Evolutionary conservation across 2,888 invertebrate genomes (phyloP).

Genomic region (Congeria kusceri): DNA sequence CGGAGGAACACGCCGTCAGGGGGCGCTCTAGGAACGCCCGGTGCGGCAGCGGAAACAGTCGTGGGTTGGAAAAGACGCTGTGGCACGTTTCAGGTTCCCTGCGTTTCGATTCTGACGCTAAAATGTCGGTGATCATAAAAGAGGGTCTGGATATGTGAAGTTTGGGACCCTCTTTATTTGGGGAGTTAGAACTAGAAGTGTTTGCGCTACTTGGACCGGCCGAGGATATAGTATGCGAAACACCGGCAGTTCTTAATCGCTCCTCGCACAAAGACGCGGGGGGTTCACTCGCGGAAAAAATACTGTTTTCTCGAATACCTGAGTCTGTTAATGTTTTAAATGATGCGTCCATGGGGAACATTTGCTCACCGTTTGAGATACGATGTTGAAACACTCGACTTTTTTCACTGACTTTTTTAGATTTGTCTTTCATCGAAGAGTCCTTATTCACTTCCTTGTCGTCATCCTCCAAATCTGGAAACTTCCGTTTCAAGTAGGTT

Average conservation of each 20-base stretch:
- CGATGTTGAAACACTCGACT: no score
- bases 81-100: conserved; percentile 41
- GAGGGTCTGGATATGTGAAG: conserved; percentile 55
- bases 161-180: conserved; percentile 45
- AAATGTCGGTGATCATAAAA: conserved; percentile 71
- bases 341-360: conserved; percentile 57
- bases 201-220: conserved; percentile 11
- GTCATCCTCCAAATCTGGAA: conserved; percentile 22
- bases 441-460: not conserved
- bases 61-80: conserved; percentile 50
- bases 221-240: no score
- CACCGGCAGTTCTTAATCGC: conserved; percentile 12
- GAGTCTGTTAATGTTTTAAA: conserved; percentile 39
- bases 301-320: conserved; percentile 20
- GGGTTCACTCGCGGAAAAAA: conserved; percentile 23
- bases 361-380: conserved; percentile 35
- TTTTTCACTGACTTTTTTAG: no score
- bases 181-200: not conserved
- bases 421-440: conserved; percentile 13
- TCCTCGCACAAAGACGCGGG: conserved; percentile 29
- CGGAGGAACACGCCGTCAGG: conserved; percentile 57
- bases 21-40: conserved; percentile 57
- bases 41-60: conserved; percentile 52
- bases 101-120: conserved; percentile 47
- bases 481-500: conserved; percentile 40